Conservation (phyloP, 2,797 vertebrate species). For the Chelon auratus region DNA sequence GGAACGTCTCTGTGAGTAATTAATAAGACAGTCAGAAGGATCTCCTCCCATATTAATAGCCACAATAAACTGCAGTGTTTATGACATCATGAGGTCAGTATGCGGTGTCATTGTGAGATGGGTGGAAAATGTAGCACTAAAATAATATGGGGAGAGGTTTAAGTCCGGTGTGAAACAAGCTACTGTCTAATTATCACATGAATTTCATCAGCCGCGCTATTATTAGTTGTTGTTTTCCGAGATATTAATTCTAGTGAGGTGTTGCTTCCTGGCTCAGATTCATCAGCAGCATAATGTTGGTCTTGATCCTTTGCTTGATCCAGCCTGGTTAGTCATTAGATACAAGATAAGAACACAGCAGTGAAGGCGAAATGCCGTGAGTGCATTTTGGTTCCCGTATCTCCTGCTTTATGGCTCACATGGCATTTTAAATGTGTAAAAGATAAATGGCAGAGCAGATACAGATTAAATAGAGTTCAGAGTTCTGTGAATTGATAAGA, state of each 20-base stretch:
- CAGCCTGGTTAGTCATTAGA: conserved; percentile 4
- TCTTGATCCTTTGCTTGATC: conserved; percentile 6
- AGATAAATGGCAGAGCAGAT: conserved; percentile 10
- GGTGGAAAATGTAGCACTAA: conserved; percentile 74
- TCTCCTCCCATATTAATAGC: conserved; percentile 65
- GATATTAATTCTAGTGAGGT: conserved; percentile 28
- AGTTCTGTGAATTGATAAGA: conserved; percentile 19
- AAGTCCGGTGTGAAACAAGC: conserved; percentile 62
- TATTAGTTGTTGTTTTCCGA: conserved; percentile 36
- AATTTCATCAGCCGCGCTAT: conserved; percentile 59
- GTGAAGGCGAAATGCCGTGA: conserved; percentile 10
- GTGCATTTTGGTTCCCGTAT: conserved; percentile 8
- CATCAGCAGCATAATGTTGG: conserved; percentile 1
- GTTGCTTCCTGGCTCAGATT: conserved; percentile 23
- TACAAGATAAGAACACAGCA: conserved; percentile 3
- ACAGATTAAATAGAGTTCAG: conserved; percentile 20
- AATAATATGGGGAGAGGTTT: conserved; percentile 64
- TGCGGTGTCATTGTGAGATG: conserved; percentile 70
- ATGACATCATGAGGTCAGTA: conserved; percentile 78
- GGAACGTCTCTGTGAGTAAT: conserved; percentile 71
- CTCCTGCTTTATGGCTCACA: conserved; percentile 29
- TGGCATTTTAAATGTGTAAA: conserved; percentile 21
- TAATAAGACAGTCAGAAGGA: conserved; percentile 72
- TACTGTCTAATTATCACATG: conserved; percentile 52
- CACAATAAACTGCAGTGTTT: conserved; percentile 64